These are phyloP conservation scores for Cololabis saira DNA, from an alignment of 2,113 vertebrate species.

Conservation along the genomic window DNA sequence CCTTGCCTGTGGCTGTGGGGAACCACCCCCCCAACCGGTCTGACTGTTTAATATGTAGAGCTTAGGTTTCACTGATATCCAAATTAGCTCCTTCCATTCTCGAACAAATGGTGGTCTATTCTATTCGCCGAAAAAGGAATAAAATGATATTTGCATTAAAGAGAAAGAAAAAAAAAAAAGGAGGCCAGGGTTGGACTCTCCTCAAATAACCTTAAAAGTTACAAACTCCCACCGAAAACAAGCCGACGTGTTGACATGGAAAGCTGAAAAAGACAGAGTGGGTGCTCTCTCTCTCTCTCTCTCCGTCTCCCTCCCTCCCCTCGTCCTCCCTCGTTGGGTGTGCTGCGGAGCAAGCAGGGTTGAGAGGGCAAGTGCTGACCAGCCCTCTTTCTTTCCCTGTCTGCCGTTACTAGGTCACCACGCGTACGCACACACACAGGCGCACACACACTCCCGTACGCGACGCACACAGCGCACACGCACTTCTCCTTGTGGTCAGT, in stretches of 20 bases:
- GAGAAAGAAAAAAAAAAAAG: slow-evolving; percentile 16
- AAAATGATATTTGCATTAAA: no score
- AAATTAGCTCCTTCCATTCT: no score
- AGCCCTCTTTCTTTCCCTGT: slow-evolving; percentile 87
- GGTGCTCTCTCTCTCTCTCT: slow-evolving; percentile 7
- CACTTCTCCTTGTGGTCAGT: slow-evolving; percentile 76
- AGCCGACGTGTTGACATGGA: slow-evolving; percentile 47
- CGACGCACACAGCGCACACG: slow-evolving; percentile 66
- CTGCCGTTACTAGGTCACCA: slow-evolving; percentile 82
- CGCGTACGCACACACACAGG: slow-evolving; percentile 44
- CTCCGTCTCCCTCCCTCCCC: slow-evolving; percentile 17
- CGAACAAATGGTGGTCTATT: no score
- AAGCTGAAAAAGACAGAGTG: slow-evolving; percentile 53
- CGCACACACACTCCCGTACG: slow-evolving; percentile 2
- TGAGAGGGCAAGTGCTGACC: slow-evolving; percentile 88
- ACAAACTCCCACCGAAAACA: slow-evolving; percentile 49
- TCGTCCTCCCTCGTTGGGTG: slow-evolving; percentile 59
- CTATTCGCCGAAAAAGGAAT: no score
- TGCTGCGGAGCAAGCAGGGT: slow-evolving; percentile 80
- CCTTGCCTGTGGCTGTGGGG: no score
- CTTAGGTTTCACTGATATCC: no score
- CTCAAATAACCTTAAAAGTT: slow-evolving; percentile 68
- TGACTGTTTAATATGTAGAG: no score
- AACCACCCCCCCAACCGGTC: no score
- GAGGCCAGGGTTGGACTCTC: slow-evolving; percentile 46